phyloP scores from a whole-genome alignment of 2,113 vertebrate genomes.

The Leucopsar rothschildi region DNA sequence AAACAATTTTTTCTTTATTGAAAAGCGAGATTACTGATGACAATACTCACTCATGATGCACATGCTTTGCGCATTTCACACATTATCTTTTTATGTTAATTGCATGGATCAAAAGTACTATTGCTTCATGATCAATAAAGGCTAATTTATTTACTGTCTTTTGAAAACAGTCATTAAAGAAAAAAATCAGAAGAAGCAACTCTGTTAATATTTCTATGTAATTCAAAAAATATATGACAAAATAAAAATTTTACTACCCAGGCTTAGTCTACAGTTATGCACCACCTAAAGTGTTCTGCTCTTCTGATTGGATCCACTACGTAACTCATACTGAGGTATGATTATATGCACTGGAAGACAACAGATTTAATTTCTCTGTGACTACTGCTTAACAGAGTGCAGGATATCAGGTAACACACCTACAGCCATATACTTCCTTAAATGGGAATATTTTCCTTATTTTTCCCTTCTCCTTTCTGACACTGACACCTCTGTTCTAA shows the following conservation, averaged over 20 bases:
- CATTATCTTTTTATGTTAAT: not conserved
- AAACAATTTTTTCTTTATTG: conserved; percentile 18
- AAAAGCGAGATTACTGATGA: not conserved
- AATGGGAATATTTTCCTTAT: not conserved
- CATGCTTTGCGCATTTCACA: not conserved
- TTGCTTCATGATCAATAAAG: conserved; percentile 1
- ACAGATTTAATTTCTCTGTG: not conserved
- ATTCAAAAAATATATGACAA: not conserved
- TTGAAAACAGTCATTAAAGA: conserved; percentile 3
- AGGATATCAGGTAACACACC: not conserved
- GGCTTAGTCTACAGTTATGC: not conserved
- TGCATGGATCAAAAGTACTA: not conserved
- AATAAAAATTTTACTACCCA: not conserved
- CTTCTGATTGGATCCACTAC: not conserved
- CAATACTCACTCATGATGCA: not conserved
- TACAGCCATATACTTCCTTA: not conserved
- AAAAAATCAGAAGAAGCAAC: not conserved
- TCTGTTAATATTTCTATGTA: not conserved
- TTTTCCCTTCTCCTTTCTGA: not conserved
- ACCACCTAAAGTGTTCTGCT: not conserved
- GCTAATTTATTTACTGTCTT: not conserved
- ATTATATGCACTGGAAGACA: not conserved
- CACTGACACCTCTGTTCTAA: not conserved
- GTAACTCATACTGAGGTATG: not conserved
- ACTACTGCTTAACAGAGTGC: not conserved